Conservation (phyloP, 2,113 vertebrate species). For the Hyaena hyaena region DNA sequence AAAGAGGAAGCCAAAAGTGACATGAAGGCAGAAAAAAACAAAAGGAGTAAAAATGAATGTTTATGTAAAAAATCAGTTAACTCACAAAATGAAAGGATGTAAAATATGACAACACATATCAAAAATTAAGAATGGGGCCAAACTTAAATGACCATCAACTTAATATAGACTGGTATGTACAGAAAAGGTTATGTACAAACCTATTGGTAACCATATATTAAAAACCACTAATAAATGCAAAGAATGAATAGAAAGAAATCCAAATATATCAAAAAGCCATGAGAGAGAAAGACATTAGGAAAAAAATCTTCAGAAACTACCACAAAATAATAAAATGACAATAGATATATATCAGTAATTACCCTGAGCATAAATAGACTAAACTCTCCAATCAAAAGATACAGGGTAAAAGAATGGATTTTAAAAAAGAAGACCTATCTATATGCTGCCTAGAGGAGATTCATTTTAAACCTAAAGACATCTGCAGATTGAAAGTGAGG, state of each 20-base stretch:
- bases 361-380: background rate
- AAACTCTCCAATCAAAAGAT: background rate
- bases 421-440: background rate
- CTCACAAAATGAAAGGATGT: background rate
- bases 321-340: background rate
- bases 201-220: background rate
- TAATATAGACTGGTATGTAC: background rate
- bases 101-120: background rate
- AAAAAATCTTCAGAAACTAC: background rate
- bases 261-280: background rate
- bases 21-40: background rate
- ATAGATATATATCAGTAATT: background rate
- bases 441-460: background rate
- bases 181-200: background rate
- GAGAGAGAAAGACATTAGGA: background rate
- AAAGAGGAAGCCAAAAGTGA: background rate
- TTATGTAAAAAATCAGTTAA: background rate
- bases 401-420: background rate
- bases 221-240: background rate
- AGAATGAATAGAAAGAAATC: background rate
- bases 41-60: background rate
- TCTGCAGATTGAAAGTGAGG: background rate
- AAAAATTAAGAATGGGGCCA: background rate
- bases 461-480: background rate
- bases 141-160: background rate